A percentile compares a stretch with the other conserved stretches of the same genome.
Conservation (phyloP, 2,888 invertebrate genomes). For the Archips crataeganus region DNA sequence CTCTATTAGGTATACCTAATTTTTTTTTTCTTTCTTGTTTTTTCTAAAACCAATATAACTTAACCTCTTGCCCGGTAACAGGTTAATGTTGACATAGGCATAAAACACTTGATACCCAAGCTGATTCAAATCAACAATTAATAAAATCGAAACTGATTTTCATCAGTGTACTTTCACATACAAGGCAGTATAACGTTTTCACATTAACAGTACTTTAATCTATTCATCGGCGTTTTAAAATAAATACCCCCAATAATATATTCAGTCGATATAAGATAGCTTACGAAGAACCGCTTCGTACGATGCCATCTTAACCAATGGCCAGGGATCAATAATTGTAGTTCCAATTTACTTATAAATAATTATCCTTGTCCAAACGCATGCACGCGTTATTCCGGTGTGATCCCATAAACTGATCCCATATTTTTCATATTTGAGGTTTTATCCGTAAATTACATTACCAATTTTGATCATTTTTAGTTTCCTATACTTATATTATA, state of each 20-base stretch:
- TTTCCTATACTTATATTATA: too few species aligned
- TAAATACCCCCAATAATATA: conserved; percentile 37
- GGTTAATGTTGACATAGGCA: too few species aligned
- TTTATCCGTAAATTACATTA: background rate
- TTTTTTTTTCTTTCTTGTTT: too few species aligned
- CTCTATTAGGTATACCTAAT: too few species aligned
- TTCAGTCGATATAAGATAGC: conserved; percentile 39
- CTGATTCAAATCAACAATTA: background rate
- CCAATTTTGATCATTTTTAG: too few species aligned
- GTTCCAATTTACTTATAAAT: conserved; percentile 71
- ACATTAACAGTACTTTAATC: conserved; percentile 26
- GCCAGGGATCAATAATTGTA: conserved; percentile 50
- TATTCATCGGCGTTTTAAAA: conserved; percentile 35
- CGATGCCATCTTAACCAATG: conserved; percentile 21
- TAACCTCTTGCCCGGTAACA: too few species aligned
- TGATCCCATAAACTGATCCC: background rate
- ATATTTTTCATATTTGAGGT: background rate
- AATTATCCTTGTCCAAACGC: conserved; percentile 67
- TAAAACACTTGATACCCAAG: too few species aligned
- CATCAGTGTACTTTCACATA: conserved; percentile 13
- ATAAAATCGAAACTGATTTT: conserved; percentile 1
- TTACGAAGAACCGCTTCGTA: conserved; percentile 15
- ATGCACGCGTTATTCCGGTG: conserved; percentile 42
- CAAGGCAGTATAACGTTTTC: conserved; percentile 22
- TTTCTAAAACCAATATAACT: too few species aligned